These are phyloP conservation scores for Gastrophysa polygoni DNA, from an alignment of 2,888 invertebrate genomes.

Conservation along the genomic window DNA sequence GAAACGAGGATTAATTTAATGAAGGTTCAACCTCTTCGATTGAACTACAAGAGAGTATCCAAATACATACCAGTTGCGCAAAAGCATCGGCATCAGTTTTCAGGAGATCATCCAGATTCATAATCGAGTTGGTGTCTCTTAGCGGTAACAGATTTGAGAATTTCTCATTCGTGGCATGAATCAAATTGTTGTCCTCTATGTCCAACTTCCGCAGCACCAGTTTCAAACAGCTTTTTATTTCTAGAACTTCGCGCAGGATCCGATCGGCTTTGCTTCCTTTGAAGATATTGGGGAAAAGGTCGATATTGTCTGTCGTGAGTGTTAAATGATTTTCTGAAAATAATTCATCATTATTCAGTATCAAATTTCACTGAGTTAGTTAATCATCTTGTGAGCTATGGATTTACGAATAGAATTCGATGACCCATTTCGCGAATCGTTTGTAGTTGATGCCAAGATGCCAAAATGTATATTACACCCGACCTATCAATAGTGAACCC, in stretches of 20 bases:
- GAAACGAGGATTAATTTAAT: too few species aligned
- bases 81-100: not conserved
- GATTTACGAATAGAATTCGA: too few species aligned
- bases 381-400: too few species aligned
- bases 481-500: too few species aligned
- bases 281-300: not conserved
- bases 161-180: not conserved
- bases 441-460: too few species aligned
- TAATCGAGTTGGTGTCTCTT: not conserved
- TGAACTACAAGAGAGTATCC: too few species aligned
- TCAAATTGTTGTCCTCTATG: not conserved
- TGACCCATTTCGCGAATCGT: too few species aligned
- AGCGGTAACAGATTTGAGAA: not conserved
- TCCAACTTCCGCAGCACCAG: not conserved
- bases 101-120: not conserved
- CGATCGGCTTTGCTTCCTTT: not conserved
- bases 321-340: not conserved
- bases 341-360: too few species aligned
- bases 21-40: too few species aligned
- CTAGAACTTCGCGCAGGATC: not conserved
- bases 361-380: too few species aligned
- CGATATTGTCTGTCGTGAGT: not conserved
- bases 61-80: not conserved
- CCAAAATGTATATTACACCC: too few species aligned
- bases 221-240: not conserved